phyloP scores from a whole-genome alignment of 53 echinoderm and acorn worm genomes.

The Echinarachnius parma region DNA sequence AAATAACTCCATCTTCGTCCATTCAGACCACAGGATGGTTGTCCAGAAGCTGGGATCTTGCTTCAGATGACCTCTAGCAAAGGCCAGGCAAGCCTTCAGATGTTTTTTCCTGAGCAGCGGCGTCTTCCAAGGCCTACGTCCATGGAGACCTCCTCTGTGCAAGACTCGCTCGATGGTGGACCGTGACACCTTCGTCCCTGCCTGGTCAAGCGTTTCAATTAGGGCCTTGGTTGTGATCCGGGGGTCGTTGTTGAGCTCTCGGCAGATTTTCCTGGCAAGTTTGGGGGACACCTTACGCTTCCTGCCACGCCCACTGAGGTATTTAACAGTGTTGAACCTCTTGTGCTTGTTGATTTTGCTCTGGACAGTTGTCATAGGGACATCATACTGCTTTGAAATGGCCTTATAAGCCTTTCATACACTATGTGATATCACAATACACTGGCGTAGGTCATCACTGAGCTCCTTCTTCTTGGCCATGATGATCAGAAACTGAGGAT shows the following conservation, averaged over 20 bases:
- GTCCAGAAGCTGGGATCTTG: constrained; percentile 22
- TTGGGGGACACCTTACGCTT: constrained; percentile 15
- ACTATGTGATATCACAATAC: background rate
- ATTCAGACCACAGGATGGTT: constrained; percentile 17
- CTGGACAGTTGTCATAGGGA: too few species aligned
- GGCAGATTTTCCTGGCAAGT: constrained; percentile 21
- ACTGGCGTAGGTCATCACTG: constrained; percentile 25
- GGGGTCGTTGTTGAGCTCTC: constrained; percentile 15
- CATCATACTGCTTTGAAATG: constrained; percentile 28
- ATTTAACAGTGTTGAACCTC: too few species aligned
- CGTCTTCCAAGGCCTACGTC: constrained; percentile 37
- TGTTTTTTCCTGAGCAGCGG: constrained; percentile 22
- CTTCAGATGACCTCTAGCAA: constrained; percentile 12
- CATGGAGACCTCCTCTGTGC: constrained; percentile 27
- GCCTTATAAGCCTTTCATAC: constrained; percentile 9
- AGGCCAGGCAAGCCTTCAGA: constrained; percentile 22
- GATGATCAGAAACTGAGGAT: constrained; percentile 28
- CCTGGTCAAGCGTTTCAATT: background rate
- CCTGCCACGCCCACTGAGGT: too few species aligned
- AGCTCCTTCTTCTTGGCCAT: too few species aligned
- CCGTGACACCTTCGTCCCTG: constrained; percentile 38
- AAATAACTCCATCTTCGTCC: constrained; percentile 9
- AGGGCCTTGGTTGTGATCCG: constrained; percentile 28
- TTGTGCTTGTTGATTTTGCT: too few species aligned
- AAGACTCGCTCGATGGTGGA: constrained; percentile 23